Conservation (phyloP, 2,888 invertebrate genomes). For the Platycheirus rosarum region DNA sequence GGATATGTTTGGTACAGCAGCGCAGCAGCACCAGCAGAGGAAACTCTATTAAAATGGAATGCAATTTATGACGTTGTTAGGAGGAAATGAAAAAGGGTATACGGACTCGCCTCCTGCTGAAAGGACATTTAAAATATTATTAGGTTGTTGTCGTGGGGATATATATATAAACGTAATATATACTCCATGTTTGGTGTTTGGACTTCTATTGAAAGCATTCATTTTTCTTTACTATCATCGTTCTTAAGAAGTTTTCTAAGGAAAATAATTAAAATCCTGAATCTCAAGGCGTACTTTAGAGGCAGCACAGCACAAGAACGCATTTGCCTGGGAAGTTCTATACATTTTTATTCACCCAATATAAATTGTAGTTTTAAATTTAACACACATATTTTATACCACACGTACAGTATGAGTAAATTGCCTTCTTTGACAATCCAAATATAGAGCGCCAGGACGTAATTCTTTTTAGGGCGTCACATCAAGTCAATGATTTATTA, state of each 20-base stretch:
- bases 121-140: constrained; percentile 72
- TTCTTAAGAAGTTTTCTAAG: constrained; percentile 1
- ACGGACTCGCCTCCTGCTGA: constrained; percentile 3
- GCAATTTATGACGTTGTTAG: constrained; percentile 70
- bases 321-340: not conserved
- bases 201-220: constrained; percentile 44
- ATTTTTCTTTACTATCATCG: constrained; percentile 29
- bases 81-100: constrained; percentile 26
- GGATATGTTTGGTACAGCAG: constrained; percentile 15
- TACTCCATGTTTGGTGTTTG: constrained; percentile 22
- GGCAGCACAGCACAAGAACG: not conserved
- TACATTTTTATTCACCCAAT: not conserved
- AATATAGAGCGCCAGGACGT: constrained; percentile 21
- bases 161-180: not conserved
- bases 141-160: constrained; percentile 47
- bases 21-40: constrained; percentile 1
- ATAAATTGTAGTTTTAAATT: constrained; percentile 2
- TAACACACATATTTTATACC: not conserved
- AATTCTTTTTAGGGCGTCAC: constrained; percentile 54
- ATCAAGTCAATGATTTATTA: constrained; percentile 71
- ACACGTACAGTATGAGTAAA: not conserved
- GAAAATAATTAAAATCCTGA: constrained; percentile 43
- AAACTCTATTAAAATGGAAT: constrained; percentile 70
- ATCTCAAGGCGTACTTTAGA: not conserved
- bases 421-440: constrained; percentile 1